Evolutionary conservation across 2,797 vertebrate genomes (phyloP).

Genomic region (Gastrophryne carolinensis): DNA sequence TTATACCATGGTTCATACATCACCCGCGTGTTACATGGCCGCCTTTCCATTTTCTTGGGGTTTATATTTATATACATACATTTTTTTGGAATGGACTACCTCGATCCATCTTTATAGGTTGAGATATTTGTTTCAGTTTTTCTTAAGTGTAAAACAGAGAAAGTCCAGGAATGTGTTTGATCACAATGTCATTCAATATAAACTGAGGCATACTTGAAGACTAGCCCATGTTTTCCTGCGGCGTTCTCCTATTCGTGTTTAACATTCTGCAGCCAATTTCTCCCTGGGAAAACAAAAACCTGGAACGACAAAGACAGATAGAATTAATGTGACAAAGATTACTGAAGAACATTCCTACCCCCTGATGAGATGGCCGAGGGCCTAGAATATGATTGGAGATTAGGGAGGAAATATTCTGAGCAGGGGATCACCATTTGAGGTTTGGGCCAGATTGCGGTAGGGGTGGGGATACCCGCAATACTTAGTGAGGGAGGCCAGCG

Average conservation of each 20-base stretch:
- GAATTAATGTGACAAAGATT: conserved; percentile 54
- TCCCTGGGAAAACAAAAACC: conserved; percentile 52
- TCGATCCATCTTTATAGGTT: conserved; percentile 16
- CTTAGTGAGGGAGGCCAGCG: conserved; percentile 7
- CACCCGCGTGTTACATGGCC: too few relatives aligned
- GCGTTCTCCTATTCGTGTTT: conserved; percentile 34
- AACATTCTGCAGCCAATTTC: conserved; percentile 46
- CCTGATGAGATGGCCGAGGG: conserved; percentile 49
- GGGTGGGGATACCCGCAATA: conserved; percentile 43
- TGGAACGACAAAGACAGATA: conserved; percentile 49
- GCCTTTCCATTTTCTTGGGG: too few relatives aligned
- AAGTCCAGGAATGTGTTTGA: conserved; percentile 16
- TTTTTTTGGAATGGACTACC: not conserved
- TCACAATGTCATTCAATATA: conserved; percentile 10
- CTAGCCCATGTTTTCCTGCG: conserved; percentile 19
- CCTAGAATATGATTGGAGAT: conserved; percentile 53
- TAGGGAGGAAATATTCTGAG: conserved; percentile 51
- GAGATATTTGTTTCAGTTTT: not conserved
- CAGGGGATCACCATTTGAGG: conserved; percentile 52
- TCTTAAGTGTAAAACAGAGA: not conserved
- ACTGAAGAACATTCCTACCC: conserved; percentile 49
- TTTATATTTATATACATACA: not conserved
- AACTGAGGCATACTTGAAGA: conserved; percentile 5
- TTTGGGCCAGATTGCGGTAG: conserved; percentile 34
- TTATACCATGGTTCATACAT: too few relatives aligned